Percentiles rank a stretch among this genome's conserved stretches.
Conservation (phyloP, 2,113 vertebrate species). For the Tonatia bakeri region DNA sequence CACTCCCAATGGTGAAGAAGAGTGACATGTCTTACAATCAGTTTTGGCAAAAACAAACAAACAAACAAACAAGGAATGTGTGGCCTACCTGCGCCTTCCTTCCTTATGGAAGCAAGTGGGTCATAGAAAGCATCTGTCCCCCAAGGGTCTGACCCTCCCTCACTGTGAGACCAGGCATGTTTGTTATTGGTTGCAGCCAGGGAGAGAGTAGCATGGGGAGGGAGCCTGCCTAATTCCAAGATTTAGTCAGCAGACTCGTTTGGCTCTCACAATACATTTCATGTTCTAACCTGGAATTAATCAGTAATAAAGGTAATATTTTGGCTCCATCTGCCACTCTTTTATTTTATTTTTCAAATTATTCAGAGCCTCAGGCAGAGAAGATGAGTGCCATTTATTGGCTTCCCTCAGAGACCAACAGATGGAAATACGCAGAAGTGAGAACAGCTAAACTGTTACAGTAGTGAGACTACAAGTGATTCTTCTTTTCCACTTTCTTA, state of each 20-base stretch:
- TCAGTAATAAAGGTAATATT: constrained; percentile 49
- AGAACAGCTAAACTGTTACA: constrained; percentile 1
- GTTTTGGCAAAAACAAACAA: not conserved
- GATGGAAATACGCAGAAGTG: constrained; percentile 41
- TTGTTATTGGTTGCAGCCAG: not conserved
- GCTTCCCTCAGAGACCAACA: constrained; percentile 47
- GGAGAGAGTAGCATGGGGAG: not conserved
- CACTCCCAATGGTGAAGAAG: not conserved
- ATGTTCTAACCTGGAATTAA: not conserved
- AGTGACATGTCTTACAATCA: not conserved
- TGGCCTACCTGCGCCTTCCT: not conserved
- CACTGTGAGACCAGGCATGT: not conserved
- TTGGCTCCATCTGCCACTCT: constrained; percentile 20
- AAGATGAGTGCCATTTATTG: constrained; percentile 27
- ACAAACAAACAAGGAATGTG: not conserved
- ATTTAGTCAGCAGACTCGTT: not conserved
- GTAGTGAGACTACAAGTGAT: constrained; percentile 6
- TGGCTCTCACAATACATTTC: not conserved
- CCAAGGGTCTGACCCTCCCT: not conserved
- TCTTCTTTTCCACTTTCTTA: not conserved
- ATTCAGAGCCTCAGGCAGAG: constrained; percentile 29
- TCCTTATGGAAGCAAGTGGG: not conserved
- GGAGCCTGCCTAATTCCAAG: not conserved
- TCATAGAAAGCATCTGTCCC: not conserved
- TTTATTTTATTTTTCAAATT: constrained; percentile 51